phyloP scores from a whole-genome alignment of 2,113 vertebrate genomes.

The Helogale parvula region DNA sequence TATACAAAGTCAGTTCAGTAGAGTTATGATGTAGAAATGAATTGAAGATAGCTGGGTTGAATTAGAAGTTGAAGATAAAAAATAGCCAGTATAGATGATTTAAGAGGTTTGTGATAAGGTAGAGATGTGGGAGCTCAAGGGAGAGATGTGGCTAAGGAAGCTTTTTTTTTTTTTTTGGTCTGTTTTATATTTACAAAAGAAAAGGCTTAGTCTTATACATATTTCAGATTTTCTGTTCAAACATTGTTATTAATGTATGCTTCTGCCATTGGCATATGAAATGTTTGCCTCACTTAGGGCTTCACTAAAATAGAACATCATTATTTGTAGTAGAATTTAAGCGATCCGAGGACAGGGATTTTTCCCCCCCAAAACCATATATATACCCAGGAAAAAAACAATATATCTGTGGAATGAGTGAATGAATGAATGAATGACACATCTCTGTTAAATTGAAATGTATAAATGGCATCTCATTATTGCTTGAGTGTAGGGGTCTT shows the following conservation, averaged over 20 bases:
- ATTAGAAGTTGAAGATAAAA: not conserved
- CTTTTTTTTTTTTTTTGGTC: not conserved
- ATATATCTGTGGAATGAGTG: not conserved
- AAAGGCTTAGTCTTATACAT: not conserved
- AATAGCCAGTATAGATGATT: not conserved
- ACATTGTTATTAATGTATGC: not conserved
- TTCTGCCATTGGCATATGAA: not conserved
- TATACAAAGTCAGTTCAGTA: not conserved
- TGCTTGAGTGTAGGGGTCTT: not conserved
- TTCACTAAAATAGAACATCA: not conserved
- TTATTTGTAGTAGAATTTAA: conserved; percentile 5
- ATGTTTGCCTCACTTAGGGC: not conserved
- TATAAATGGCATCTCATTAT: not conserved
- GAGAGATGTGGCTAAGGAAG: not conserved
- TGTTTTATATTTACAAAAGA: not conserved
- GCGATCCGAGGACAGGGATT: not conserved
- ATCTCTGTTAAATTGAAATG: not conserved
- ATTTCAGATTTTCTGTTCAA: not conserved
- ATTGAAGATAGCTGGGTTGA: not conserved
- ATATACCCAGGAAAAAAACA: not conserved
- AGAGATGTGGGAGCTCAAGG: not conserved
- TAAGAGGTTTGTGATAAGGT: not conserved
- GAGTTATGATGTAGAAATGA: not conserved
- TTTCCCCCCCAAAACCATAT: no score
- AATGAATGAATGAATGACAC: not conserved